Conservation (phyloP, 2,888 invertebrate species). For the Mythimna lalbum region DNA sequence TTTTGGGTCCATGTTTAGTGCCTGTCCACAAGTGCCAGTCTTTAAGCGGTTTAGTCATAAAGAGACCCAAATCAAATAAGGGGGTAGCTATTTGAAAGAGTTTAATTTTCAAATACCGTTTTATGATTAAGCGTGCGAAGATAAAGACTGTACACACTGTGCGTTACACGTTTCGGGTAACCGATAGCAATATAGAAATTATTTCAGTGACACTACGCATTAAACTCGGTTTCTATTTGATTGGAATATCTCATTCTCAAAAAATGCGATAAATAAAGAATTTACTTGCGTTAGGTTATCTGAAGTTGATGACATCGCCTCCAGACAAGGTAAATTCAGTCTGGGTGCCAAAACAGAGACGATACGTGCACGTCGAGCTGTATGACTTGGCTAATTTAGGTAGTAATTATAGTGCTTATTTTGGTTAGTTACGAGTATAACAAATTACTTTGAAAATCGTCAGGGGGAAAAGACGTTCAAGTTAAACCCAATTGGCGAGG, state of each 20-base stretch:
- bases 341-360: background rate
- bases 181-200: background rate
- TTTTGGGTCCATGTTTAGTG: conserved; percentile 1
- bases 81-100: no score
- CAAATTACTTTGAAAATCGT: conserved; percentile 48
- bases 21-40: background rate
- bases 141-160: no score
- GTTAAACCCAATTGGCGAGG: conserved; percentile 92
- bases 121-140: no score
- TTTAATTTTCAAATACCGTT: no score
- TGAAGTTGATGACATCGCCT: background rate
- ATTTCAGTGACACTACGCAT: background rate
- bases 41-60: no score
- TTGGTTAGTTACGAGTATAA: conserved; percentile 27
- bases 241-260: background rate
- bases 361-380: background rate
- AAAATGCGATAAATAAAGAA: background rate
- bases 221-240: background rate
- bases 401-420: background rate
- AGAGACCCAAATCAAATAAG: no score
- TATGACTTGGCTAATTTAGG: background rate
- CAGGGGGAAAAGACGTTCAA: conserved; percentile 93
- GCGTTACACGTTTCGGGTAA: background rate
- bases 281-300: background rate
- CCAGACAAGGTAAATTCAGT: background rate